Evolutionary conservation across 37 sponge, comb jelly and placozoan genomes (phyloP), one percentile per base, ranked within the genome.

Genomic region (Mnemiopsis leidyi): DNA sequence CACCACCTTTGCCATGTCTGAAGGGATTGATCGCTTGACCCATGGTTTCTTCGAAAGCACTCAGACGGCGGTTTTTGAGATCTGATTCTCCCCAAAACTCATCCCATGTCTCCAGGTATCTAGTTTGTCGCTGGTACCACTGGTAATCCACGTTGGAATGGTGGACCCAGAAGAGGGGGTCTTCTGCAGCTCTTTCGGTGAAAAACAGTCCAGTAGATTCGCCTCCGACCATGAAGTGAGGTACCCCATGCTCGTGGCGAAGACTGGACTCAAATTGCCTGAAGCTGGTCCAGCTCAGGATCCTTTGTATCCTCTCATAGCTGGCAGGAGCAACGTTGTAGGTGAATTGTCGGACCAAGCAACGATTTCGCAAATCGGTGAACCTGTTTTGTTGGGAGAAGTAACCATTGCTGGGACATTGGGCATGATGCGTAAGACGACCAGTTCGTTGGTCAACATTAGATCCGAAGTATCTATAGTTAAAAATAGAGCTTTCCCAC

Each of bases 191-290:
- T n/a, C 90, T 35, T 9, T 28, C 32, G 61, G 90, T 85, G 29
- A 85, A 85, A 28, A 85, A 85, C n/a, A 85, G 90, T 0, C 90
- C 90, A 28, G 33, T 26, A 0, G 5, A 7, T 3, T 85, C 90
- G 0, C 90, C 90, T 39, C 90, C 90, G 20, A 85, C 90, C 3
- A 85, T 85, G 90, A 26, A 85, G 29, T 85, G 90, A 20, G 90
- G 90, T 39, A 85, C 48, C 24, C 90, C 90, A 37, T 85, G 90
- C 48, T 85, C 90, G 26, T 40, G 36, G 0, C 90, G 23, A 0
- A 85, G 48, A 25, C 7, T 61, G 20, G 40, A 7, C 48, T 85
- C 90, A 39, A 39, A 85, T 38, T 0, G 26, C 24, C 24, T 25
- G 61, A 39, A 36, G 23, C 39, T 26, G 0, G 39, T 16, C 79